These are phyloP conservation scores for Streptopelia turtur DNA, from an alignment of 2,797 vertebrate species.

Conservation along the genomic window DNA sequence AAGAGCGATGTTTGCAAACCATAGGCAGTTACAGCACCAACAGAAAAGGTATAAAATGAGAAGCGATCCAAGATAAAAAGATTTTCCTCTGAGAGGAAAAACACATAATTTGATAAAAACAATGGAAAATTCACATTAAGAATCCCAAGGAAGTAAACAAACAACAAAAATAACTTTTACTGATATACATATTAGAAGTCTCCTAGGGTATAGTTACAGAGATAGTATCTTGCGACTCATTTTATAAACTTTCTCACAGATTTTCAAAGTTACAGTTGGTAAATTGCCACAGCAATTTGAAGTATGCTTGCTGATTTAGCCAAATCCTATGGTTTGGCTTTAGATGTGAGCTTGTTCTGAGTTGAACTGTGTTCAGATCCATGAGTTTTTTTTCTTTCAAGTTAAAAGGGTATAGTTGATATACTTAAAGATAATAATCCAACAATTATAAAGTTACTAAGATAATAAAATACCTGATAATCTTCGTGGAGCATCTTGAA, in stretches of 20 bases:
- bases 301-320: not conserved
- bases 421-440: conserved; percentile 35
- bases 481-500: conserved; percentile 58
- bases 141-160: not conserved
- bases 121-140: not conserved
- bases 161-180: not conserved
- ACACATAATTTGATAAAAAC: not conserved
- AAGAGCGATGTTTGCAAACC: not conserved
- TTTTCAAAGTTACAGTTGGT: not conserved
- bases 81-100: not conserved
- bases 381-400: not conserved
- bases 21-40: not conserved
- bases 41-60: conserved; percentile 18
- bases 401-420: not conserved
- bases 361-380: not conserved
- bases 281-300: not conserved
- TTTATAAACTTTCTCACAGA: not conserved
- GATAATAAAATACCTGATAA: conserved; percentile 60
- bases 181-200: not conserved
- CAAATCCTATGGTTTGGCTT: not conserved
- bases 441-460: conserved; percentile 56
- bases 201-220: not conserved
- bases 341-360: conserved; percentile 11
- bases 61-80: not conserved
- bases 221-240: not conserved